Base-by-base conservation (phyloP, 2,113 vertebrate species). In the Sceloporus tristichus region DNA sequence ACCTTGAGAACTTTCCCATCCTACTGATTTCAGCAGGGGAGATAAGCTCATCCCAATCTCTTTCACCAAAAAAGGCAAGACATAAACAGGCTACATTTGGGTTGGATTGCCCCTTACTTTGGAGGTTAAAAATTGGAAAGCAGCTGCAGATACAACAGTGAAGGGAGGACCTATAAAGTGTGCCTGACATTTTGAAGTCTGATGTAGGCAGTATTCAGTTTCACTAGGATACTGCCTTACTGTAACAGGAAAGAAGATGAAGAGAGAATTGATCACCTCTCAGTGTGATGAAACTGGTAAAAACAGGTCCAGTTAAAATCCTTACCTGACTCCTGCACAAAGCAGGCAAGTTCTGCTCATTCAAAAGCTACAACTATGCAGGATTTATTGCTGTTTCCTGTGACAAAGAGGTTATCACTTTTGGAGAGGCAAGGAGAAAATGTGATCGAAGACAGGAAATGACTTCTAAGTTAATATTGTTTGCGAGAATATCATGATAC, bases 351-450 rank as follows among this genome's bases (percentile, higher is more conserved):
- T 21, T 34, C 42, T 86, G 85, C 85, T 86, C 76, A 71, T 54
- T 86, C 85, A 86, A 65, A n/a, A 71, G 48, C 29, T 76, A 86
- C 65, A 40, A 79, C 29, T 66, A 59, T 68, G 75, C 76, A 79
- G 65, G 77, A 79, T 79, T 79, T 70, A 86, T 86, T 56, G 42
- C 77, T 79, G 65, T 25, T 86, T 29, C 38, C 74, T 34, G 21
- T 38, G 13, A 70, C 29, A 71, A 79, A 71, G 38, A 34, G 65
- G 65, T 79, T 70, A 56, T 79, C 65, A 9, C 9, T 85, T 48
- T 79, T 29, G 27, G 23, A 38, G 21, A 9, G 56, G 3, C 77
- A 53, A 27, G 7, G 48, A 42, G 65, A 53, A n/a, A 54, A 68
- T 79, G 76, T 23, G 34, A 53, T 53, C 53, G 34, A 70, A 40